Conservation (phyloP, 2,113 vertebrate genomes). For the Thomomys bottae region DNA sequence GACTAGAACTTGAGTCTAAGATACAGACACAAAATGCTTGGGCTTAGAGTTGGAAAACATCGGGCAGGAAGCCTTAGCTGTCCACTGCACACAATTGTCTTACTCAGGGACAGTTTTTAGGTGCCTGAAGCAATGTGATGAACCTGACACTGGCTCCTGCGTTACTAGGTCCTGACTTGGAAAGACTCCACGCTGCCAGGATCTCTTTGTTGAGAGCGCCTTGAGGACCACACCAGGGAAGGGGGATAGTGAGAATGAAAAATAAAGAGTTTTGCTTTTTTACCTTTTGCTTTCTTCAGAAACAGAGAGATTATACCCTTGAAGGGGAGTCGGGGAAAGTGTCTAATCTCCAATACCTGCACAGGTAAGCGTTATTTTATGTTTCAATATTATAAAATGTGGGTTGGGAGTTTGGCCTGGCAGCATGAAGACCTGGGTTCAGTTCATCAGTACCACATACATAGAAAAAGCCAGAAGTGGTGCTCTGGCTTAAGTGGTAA, state of each 20-base stretch:
- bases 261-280: not conserved
- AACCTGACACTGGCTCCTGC: not conserved
- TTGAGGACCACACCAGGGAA: not conserved
- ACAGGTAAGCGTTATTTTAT: slow-evolving; percentile 88
- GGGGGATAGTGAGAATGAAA: not conserved
- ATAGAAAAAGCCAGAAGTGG: no score
- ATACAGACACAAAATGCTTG: not conserved
- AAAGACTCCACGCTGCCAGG: not conserved
- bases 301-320: slow-evolving; percentile 91
- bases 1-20: not conserved
- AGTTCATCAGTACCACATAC: no score
- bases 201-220: not conserved
- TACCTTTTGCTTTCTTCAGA: slow-evolving; percentile 85
- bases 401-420: no score
- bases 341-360: slow-evolving; percentile 96
- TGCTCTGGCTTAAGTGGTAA: no score
- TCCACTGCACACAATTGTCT: not conserved
- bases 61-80: not conserved
- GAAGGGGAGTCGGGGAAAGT: slow-evolving; percentile 93
- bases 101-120: not conserved
- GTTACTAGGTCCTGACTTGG: no score
- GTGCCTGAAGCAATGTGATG: not conserved
- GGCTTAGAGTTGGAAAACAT: not conserved
- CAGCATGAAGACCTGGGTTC: no score
- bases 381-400: not conserved